phyloP scores from a whole-genome alignment of 2,797 vertebrate species.

The Mormyrus hasselquistii region DNA sequence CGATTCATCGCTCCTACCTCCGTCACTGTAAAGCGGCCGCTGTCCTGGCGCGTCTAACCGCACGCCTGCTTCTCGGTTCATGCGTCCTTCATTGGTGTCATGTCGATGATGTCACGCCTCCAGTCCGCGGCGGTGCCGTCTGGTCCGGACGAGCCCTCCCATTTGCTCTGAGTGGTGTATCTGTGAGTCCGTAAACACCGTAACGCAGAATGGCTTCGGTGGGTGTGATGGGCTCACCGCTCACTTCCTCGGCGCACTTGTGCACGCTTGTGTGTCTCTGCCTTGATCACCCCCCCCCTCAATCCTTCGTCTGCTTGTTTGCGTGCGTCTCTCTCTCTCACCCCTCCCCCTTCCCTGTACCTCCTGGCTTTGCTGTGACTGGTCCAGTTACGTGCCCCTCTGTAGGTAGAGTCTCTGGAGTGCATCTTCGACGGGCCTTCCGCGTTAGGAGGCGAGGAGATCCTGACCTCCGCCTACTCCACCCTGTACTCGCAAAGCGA shows the following conservation, averaged over 20 bases:
- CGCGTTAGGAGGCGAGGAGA: slow-evolving; percentile 57
- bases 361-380: slow-evolving; percentile 16
- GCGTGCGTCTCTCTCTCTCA: neutral
- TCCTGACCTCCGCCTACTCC: slow-evolving; percentile 58
- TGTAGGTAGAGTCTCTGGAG: slow-evolving; percentile 68
- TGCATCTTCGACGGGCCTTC: slow-evolving; percentile 57
- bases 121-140: neutral
- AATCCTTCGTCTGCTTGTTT: neutral
- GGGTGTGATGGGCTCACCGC: neutral
- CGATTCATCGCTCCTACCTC: neutral
- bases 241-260: neutral
- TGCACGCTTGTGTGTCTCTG: neutral
- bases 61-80: neutral
- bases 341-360: neutral
- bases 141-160: neutral
- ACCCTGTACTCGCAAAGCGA: slow-evolving; percentile 63
- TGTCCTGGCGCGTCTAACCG: neutral
- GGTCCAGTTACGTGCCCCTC: slow-evolving; percentile 50
- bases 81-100: neutral
- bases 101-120: neutral
- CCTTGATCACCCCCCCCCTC: neutral
- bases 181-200: neutral
- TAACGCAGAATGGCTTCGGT: neutral
- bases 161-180: neutral
- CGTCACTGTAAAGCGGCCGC: neutral